These are phyloP conservation scores for Phengaris arion DNA, from an alignment of 2,888 invertebrate genomes.

Conservation along the genomic window DNA sequence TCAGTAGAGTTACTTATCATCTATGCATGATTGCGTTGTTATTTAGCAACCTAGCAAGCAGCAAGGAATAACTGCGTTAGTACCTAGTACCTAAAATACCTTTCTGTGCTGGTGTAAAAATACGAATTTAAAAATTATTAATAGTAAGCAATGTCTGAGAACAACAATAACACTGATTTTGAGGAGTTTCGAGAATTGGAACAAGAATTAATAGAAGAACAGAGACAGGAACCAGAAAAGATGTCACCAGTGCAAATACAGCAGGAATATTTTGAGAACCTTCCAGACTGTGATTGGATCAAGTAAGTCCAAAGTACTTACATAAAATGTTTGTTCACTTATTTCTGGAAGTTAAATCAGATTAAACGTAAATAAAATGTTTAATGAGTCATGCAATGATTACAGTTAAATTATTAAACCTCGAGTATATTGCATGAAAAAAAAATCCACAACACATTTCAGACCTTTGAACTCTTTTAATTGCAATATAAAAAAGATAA, in stretches of 20 bases:
- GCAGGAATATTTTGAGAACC: conserved; percentile 78
- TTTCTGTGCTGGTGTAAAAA: too few species aligned
- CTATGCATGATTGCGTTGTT: too few species aligned
- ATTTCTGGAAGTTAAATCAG: background rate
- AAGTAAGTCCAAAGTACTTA: conserved; percentile 49
- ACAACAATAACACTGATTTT: conserved; percentile 31
- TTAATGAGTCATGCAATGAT: background rate
- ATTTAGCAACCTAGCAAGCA: too few species aligned
- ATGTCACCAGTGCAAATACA: conserved; percentile 70
- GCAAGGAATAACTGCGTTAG: too few species aligned
- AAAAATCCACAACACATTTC: too few species aligned
- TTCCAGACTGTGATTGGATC: conserved; percentile 78
- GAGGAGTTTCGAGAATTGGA: conserved; percentile 33
- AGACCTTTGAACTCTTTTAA: background rate
- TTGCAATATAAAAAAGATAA: too few species aligned
- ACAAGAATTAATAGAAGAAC: conserved; percentile 20
- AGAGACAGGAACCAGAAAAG: conserved; percentile 19
- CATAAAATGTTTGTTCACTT: background rate
- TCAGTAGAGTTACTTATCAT: too few species aligned
- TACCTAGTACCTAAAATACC: too few species aligned
- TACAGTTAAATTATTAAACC: too few species aligned
- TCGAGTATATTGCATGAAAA: too few species aligned
- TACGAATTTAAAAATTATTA: background rate
- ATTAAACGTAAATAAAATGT: background rate
- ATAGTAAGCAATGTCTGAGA: conserved; percentile 10